phyloP scores from a whole-genome alignment of 2,797 vertebrate genomes.

The Argyrosomus regius region DNA sequence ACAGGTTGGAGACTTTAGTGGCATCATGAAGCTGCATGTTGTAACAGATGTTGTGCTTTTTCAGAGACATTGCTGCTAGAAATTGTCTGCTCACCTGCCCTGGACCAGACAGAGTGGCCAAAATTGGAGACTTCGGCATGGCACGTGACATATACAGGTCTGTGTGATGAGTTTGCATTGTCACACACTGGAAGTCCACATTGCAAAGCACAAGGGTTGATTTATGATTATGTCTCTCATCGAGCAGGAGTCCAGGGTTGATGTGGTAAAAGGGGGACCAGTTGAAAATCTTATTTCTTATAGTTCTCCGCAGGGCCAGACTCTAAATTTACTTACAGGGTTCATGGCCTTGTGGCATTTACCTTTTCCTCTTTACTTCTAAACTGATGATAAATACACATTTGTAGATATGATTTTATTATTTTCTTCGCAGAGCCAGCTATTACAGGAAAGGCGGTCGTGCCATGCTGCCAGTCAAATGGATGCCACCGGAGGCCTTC shows the following conservation, averaged over 20 bases:
- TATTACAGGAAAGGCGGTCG: conserved; percentile 93
- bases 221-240: background rate
- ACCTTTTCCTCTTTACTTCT: conserved; percentile 9
- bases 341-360: conserved; percentile 37
- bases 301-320: conserved; percentile 18
- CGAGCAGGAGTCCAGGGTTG: conserved; percentile 6
- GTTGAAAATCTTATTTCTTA: conserved; percentile 13
- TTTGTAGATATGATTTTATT: conserved; percentile 10
- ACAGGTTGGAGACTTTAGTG: background rate
- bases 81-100: conserved; percentile 93
- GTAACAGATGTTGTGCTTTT: conserved; percentile 52
- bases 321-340: conserved; percentile 32
- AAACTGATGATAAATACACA: conserved; percentile 25
- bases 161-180: conserved; percentile 8
- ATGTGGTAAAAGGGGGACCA: conserved; percentile 25
- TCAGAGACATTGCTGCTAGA: conserved; percentile 94
- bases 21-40: background rate
- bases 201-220: background rate
- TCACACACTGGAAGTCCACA: background rate
- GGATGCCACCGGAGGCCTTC: conserved; percentile 96
- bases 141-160: conserved; percentile 95
- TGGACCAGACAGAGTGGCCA: conserved; percentile 89
- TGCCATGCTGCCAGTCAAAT: conserved; percentile 95
- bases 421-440: conserved; percentile 86
- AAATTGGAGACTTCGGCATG: conserved; percentile 97